Conservation (phyloP, 2,113 vertebrate genomes). For the Natator depressus region DNA sequence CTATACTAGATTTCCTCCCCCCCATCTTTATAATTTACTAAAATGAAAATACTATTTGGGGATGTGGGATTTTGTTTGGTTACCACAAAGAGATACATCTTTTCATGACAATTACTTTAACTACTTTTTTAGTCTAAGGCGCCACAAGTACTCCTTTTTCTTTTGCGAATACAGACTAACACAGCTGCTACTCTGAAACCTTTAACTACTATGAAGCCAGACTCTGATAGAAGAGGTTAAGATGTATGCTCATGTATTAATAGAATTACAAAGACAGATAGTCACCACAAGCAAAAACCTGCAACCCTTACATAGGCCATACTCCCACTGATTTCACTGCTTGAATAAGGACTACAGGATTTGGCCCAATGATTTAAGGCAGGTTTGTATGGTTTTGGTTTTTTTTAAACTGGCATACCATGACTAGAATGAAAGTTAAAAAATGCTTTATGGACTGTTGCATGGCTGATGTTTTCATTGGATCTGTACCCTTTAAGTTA, state of each 20-base stretch:
- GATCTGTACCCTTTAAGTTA: background rate
- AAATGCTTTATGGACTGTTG: background rate
- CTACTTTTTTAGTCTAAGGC: background rate
- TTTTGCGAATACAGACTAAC: no score
- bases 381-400: no score
- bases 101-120: background rate
- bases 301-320: background rate
- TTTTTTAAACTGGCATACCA: background rate
- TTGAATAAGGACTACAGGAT: conserved; percentile 13
- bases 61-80: conserved; percentile 6
- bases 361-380: background rate
- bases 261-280: conserved; percentile 3
- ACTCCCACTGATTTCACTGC: conserved; percentile 10
- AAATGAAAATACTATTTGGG: background rate
- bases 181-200: no score
- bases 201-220: background rate
- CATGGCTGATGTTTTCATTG: background rate
- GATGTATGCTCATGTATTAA: background rate
- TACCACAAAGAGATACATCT: background rate
- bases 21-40: background rate
- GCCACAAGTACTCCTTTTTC: no score
- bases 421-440: background rate
- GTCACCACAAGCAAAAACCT: background rate
- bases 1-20: background rate
- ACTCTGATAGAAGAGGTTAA: background rate